These are phyloP conservation scores for Saguinus oedipus DNA, from an alignment of 2,797 vertebrate genomes.

Conservation along the genomic window DNA sequence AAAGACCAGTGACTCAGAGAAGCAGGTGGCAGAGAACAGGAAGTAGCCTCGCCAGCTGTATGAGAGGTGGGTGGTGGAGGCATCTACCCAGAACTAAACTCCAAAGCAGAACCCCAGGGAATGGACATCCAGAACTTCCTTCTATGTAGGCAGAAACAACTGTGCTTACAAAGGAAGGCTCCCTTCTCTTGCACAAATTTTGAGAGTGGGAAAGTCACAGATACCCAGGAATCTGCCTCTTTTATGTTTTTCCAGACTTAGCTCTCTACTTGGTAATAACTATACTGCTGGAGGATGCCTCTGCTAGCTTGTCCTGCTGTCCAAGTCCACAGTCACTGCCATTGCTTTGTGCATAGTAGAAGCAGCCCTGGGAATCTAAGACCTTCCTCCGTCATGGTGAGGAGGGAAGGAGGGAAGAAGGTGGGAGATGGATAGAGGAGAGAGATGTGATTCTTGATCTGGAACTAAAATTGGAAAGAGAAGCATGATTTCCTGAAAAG, in stretches of 20 bases:
- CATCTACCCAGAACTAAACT: background rate
- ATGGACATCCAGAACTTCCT: background rate
- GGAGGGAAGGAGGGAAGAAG: background rate
- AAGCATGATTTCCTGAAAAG: background rate
- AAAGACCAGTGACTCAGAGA: constrained; percentile 33
- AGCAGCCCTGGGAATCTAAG: background rate
- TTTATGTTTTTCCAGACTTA: background rate
- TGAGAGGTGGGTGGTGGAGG: background rate
- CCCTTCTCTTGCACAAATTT: background rate
- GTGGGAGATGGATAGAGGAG: background rate
- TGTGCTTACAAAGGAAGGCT: background rate
- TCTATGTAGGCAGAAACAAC: background rate
- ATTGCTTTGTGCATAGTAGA: background rate
- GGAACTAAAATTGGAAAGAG: background rate
- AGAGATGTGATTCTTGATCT: background rate
- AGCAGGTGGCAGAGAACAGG: constrained; percentile 31
- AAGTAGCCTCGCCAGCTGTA: background rate
- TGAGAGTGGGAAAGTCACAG: background rate
- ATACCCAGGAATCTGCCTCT: background rate
- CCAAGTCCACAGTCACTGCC: background rate
- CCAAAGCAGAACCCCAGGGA: background rate
- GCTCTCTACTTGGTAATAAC: background rate
- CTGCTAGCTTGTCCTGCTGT: background rate
- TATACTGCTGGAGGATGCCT: background rate
- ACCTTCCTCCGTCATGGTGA: background rate